phyloP scores from a whole-genome alignment of 2,113 vertebrate species.

The Sterna hirundo region DNA sequence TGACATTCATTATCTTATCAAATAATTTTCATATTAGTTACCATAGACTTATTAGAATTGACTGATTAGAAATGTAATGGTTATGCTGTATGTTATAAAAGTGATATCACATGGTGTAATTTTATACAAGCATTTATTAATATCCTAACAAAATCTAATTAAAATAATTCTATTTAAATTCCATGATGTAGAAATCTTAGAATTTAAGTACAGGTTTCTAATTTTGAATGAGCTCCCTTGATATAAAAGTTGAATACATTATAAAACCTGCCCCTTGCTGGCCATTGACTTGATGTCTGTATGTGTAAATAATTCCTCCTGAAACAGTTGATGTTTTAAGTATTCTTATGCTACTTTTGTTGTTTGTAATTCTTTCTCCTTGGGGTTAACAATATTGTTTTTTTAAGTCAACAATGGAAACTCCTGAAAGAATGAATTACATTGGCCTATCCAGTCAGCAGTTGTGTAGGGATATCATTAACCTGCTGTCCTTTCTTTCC shows the following conservation, averaged over 20 bases:
- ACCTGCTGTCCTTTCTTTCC: slow-evolving; percentile 83
- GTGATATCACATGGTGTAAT: neutral
- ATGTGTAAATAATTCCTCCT: neutral
- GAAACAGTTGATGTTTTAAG: neutral
- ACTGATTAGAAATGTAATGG: neutral
- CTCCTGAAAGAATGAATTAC: slow-evolving; percentile 67
- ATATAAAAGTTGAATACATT: neutral
- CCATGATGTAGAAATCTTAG: neutral
- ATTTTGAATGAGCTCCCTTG: neutral
- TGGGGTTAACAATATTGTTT: neutral
- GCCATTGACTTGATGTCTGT: neutral
- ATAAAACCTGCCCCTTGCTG: neutral
- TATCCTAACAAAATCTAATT: neutral
- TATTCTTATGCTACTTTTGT: neutral
- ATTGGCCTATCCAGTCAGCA: slow-evolving; percentile 70
- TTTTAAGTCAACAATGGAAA: slow-evolving; percentile 63
- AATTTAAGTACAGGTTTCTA: neutral
- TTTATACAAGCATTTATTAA: neutral
- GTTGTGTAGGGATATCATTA: slow-evolving; percentile 78
- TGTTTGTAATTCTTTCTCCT: neutral
- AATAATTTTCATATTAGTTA: neutral
- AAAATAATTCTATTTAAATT: neutral
- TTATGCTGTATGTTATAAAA: neutral
- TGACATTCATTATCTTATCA: neutral
- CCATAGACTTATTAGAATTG: neutral